Evolutionary conservation across 2,797 vertebrate genomes (phyloP).

Genomic region (Sebastes vulpes): DNA sequence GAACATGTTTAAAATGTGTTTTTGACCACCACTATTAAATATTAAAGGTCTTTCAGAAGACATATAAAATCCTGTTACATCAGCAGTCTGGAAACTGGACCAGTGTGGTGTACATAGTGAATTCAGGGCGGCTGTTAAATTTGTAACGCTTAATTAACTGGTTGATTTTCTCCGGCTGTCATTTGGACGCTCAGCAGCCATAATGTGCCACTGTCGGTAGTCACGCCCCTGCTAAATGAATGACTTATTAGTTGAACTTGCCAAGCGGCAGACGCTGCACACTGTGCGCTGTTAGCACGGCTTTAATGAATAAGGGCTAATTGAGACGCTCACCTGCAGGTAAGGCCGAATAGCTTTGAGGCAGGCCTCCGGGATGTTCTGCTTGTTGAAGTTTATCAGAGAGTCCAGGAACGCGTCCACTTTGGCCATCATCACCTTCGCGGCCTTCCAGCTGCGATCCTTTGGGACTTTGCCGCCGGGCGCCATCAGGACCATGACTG

Average conservation of each 20-base stretch:
- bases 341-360: constrained; percentile 94
- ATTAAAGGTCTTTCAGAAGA: constrained; percentile 8
- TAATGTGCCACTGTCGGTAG: constrained; percentile 48
- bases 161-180: constrained; percentile 56
- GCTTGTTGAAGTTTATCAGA: constrained; percentile 92
- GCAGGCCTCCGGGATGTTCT: constrained; percentile 94
- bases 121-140: constrained; percentile 59
- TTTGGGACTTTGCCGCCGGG: constrained; percentile 91
- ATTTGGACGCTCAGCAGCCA: constrained; percentile 37
- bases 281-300: background rate
- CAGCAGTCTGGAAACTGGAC: background rate
- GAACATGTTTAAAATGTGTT: background rate
- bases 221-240: constrained; percentile 37
- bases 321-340: constrained; percentile 75
- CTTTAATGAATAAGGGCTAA: constrained; percentile 5
- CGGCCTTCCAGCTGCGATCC: constrained; percentile 96
- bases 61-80: background rate
- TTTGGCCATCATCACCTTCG: constrained; percentile 92
- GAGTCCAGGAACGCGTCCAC: constrained; percentile 94
- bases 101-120: background rate
- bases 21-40: background rate
- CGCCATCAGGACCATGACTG: constrained; percentile 93
- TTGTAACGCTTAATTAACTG: constrained; percentile 59
- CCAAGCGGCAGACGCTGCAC: constrained; percentile 7
- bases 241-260: constrained; percentile 28